Evolutionary conservation across 2,888 invertebrate genomes (phyloP), one percentile per base, ranked within the genome.

Genomic region (Lasioglossum figueresi): DNA sequence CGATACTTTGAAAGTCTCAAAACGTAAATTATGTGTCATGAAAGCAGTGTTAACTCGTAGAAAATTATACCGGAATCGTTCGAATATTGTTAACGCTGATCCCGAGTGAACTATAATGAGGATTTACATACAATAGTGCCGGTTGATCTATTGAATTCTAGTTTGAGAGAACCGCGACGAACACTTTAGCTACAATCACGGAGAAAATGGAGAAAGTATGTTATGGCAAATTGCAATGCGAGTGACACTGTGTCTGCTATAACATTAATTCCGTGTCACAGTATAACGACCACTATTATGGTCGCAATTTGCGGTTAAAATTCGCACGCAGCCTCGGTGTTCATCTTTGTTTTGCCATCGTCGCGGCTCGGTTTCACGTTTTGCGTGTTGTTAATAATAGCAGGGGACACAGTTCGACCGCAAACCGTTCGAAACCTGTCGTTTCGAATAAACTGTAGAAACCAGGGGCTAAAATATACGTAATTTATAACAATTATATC

Each of bases 301-400:
- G 84, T 66, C 52, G 84, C 83, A 84, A 84, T 84, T 83, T 83
- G 84, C 68, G 84, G 84, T 78, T 75, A 84, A 84, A 84, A 83
- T 83, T 84, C 75, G 77, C 77, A 74, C 63, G 74, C 83, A 48
- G 63, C 59, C 84, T 63, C 77, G 77, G 74, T 71, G 74, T 84
- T 84, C 77, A 83, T 84, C 84, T 84, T 83, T 74, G 78, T 84
- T 84, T 78, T 59, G 83, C 84, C 63, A 83, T 76, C 63, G 83
- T 78, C 78, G 83, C 52, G 74, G 74, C 74, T 63, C 73, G 74
- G 70, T 82, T 77, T 74, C 83, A 19, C 73, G 77, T 84, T 82
- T 82, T 83, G 40, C 70, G 71, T 63, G 82, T 82, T 82, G 83
- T 78, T 78, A 75, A 68, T 84, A 82, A 83, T 59, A 82, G 74